Base-by-base conservation (phyloP, 2,113 vertebrate genomes). In the Scophthalmus maximus region DNA sequence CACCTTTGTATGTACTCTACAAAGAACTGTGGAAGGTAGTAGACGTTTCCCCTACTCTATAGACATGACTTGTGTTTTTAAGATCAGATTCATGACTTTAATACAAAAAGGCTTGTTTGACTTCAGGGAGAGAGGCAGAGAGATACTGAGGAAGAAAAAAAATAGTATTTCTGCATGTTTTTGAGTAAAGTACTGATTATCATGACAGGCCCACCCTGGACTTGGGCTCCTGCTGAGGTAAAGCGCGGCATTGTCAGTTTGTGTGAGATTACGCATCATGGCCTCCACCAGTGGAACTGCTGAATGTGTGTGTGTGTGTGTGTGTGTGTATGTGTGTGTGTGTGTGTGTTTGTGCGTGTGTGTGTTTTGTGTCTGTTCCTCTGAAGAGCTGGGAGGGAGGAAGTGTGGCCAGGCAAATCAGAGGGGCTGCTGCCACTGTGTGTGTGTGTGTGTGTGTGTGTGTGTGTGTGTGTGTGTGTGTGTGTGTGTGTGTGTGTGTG, bases 211-310 rank as follows among this genome's bases (percentile, higher is more conserved):
- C 52, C 34, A 63, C 67, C 53, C 34, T 74, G 73, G 74, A 84
- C 59, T 72, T 49, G 53, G 60, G 70, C 78, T 84, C 72, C 80
- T 59, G 67, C 78, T 71, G 85, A 81, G 82, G 82, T 83, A 87
- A 88, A 73, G 73, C 65, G 40, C 66, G 30, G 73, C 79, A 64
- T 85, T 87, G 90, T 90, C 87, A 87, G 79, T 89, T 89, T 87
- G 78, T 69, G 74, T 87, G 75, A 82, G 81, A 80, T 79, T 83
- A 89, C 62, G 82, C 85, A 79, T 87, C 82, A 67, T n/a, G 76
- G 76, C 67, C 76, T 83, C 81, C 40, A 50, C 52, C 49, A 68
- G 73, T 62, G 63, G 73, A 67, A 57, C 52, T 66, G 42, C 23
- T 64, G 56, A 50, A 64, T 68, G 70, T 32, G 60, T 25, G 11